Base-by-base conservation (phyloP, 2,888 invertebrate species). In the Synergus gifuensis region DNA sequence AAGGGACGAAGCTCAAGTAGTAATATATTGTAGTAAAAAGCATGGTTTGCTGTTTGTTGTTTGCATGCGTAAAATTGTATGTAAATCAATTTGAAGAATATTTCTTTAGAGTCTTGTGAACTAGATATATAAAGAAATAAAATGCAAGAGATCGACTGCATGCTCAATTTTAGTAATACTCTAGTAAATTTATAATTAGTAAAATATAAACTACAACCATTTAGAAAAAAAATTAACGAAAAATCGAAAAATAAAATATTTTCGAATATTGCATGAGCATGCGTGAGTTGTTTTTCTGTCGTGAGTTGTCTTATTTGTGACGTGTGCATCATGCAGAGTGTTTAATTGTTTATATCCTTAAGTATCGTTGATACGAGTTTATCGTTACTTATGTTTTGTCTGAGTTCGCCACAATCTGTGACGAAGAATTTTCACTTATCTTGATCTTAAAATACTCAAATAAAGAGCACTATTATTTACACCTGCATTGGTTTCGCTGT, bases 401-500 rank as follows among this genome's bases (percentile, higher is more conserved):
- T 58, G 36, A 54, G 36, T 36, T 73, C 54, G 36, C n/a, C 46
- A n/a, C n/a, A 66, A 5, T 66, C 36, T 16, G 5, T 63, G 63
- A 46, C 28, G 54, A 73, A 44, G 18, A 42, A 9, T 73, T 73
- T 18, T 54, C 9, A n/a, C n/a, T 54, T 16, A 58, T 73, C 40
- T 73, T 54, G 54, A 40, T 36, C n/a, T 40, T 73, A 36, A 73
- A 73, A 54, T 73, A 73, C 36, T 54, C 54, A 73, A 73, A 54
- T 66, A 66, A 66, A 49, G 36, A 73, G 73, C 73, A 73, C 54
- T 76, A 83, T 63, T 79, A 67, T 76, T 78, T 82, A 69, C 77
- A 76, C 67, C 46, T 73, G 54, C 73, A 81, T 76, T 80, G 79
- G 79, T 81, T 76, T 82, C 78, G 79, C 80, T 84, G 83, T 84